Percentiles rank a stretch among this genome's conserved stretches.
phyloP scores from a whole-genome alignment of 2,113 vertebrate species.

The Pangasianodon gigas region DNA sequence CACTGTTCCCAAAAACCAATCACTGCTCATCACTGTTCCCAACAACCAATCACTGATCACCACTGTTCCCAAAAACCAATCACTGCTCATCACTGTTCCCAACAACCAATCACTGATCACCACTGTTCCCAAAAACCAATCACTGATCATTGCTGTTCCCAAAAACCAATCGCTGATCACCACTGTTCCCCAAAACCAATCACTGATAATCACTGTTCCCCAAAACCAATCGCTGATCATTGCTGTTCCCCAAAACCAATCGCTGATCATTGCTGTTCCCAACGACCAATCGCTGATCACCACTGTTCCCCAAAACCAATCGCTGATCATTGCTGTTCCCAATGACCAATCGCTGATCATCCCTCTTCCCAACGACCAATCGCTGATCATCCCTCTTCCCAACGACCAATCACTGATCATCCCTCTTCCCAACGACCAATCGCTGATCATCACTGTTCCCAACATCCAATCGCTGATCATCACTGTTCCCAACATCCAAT shows the following conservation, averaged over 20 bases:
- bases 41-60: neutral
- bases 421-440: neutral
- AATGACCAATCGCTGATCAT: neutral
- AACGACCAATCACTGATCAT: neutral
- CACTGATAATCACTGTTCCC: no score
- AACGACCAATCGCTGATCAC: neutral
- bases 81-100: neutral
- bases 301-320: neutral
- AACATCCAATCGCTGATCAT: neutral
- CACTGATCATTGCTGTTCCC: neutral
- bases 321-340: neutral
- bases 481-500: neutral
- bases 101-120: neutral
- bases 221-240: neutral
- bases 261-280: neutral
- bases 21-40: neutral
- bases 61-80: neutral
- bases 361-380: neutral
- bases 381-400: neutral
- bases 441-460: neutral
- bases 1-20: neutral
- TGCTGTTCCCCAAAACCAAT: neutral
- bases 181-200: no score
- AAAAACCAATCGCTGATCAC: no score
- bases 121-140: neutral